Conservation (phyloP, 2,888 invertebrate species). For the Dynastes hyllus region DNA sequence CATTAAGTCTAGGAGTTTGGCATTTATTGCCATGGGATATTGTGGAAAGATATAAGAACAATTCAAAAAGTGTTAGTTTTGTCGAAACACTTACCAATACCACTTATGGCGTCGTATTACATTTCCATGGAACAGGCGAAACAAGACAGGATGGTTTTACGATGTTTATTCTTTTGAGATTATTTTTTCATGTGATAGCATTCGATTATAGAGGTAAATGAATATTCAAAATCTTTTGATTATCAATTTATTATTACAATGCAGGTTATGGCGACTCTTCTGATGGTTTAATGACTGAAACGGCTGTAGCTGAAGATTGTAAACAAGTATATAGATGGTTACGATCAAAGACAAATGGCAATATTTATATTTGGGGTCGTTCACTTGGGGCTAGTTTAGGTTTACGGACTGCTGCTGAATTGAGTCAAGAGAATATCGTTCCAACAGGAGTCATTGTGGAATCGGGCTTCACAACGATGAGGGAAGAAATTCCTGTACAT, state of each 20-base stretch:
- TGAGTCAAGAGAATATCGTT: constrained; percentile 60
- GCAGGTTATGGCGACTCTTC: constrained; percentile 67
- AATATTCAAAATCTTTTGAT: background rate
- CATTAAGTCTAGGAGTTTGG: constrained; percentile 78
- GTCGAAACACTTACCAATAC: constrained; percentile 73
- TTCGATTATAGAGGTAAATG: constrained; percentile 68
- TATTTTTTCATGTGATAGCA: constrained; percentile 68
- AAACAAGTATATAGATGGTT: constrained; percentile 66
- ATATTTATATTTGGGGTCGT: constrained; percentile 68
- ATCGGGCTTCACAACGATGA: constrained; percentile 65
- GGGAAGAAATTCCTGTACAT: constrained; percentile 63
- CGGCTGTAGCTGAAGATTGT: constrained; percentile 65
- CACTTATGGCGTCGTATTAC: constrained; percentile 64
- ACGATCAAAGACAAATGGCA: constrained; percentile 58
- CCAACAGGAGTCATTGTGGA: constrained; percentile 64
- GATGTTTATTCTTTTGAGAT: constrained; percentile 83
- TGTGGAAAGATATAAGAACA: constrained; percentile 71
- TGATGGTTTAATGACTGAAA: constrained; percentile 62
- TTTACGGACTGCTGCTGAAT: constrained; percentile 61
- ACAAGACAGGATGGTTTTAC: constrained; percentile 71
- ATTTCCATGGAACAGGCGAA: constrained; percentile 69
- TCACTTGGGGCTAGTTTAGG: constrained; percentile 66
- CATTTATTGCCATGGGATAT: constrained; percentile 84
- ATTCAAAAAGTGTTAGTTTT: constrained; percentile 69
- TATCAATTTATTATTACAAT: background rate